Evolutionary conservation across 1,140 invertebrate genomes (phyloP), one percentile per base, ranked within the genome.

Genomic region (Papilio dardanus): DNA sequence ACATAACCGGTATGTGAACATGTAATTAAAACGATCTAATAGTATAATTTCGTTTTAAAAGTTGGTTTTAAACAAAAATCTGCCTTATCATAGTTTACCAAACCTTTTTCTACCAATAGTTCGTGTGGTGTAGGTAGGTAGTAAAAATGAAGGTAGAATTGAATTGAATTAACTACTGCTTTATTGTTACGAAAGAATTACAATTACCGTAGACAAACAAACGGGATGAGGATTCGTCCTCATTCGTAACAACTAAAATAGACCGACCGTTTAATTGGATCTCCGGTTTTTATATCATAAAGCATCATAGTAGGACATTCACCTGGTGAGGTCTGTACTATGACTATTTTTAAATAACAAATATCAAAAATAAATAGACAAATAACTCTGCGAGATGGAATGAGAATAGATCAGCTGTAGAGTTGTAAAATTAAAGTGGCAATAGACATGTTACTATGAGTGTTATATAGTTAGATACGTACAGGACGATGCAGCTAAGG

Each of bases 241-340:
- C 24, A 62, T 62, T 28, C 54, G 30, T 28, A 12, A 5, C 24
- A 62, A 62, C 54, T 62, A 62, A 62, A 62, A 62, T 62, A 62
- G 54, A 62, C 24, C 54, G 12, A 10, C 21, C 24, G 54, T 62
- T 62, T 62, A 62, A 62, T 62, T 62, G 54, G 54, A 62, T 62
- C 24, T 62, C 54, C 54, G 54, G 54, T 28, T 54, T 62, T 62
- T 30, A 62, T 62, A 62, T 62, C 21, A 62, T 62, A 30, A 28
- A 30, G 54, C 24, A n/a, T 14, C 24, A 28, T 21, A 24, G 16
- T 3, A 30, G 54, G 24, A 28, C 54, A 12, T 62, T 62, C 54
- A 62, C 54, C 54, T 30, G 12, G 10, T 14, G 24, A 14, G 54
- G 8, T 24, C 50, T n/a, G n/a, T n/a, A n/a, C n/a, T n/a, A n/a